Evolutionary conservation across 2,888 invertebrate species (phyloP), one percentile per base, ranked within the genome.

Genomic region (Epinotia nisella): DNA sequence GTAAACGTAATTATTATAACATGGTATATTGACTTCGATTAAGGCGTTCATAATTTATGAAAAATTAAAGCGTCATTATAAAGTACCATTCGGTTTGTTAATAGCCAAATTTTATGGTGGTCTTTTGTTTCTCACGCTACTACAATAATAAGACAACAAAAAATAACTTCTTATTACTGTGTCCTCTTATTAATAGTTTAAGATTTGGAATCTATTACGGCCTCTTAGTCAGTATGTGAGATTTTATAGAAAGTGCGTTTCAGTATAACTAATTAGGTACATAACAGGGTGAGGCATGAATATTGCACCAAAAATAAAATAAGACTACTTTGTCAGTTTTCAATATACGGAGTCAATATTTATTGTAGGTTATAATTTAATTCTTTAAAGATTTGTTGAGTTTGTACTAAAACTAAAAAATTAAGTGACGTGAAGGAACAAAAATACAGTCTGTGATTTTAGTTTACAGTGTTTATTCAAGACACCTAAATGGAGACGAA

Each of bases 31-130:
- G 29, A 21, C 13, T 60, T 55, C 55, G 39, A 61, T 55, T 41
- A 49, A 60, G 61, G 60, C 41, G 45, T 61, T 61, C 29, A 55
- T 60, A 51, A 1, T 39, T 53, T 4, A 5, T n/a, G 39, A 51
- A 17, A 49, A 29, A 64, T 68, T n/a, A 68, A 69, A 29, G 45
- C 58, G 68, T 69, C 73, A 69, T 73, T 51, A 35, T n/a, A 35
- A 39, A 24, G 21, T 55, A 60, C 61, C 61, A 61, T 55, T 17
- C 55, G 49, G 24, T 68, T 68, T 51, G 10, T 45, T 3, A 60
- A 17, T 3, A 55, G 35, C 53, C 2, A 10, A 17, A 17, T 45
- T 59, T 15, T 24, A 35, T 45, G 19, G 19, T 21, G 1, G 61
- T 55, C 9, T 70, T 41, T 66, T 41, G 45, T 61, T 71, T 67